Evolutionary conservation across 2,888 invertebrate species (phyloP), one percentile per base, ranked within the genome.

Genomic region (Neelides folsomi): DNA sequence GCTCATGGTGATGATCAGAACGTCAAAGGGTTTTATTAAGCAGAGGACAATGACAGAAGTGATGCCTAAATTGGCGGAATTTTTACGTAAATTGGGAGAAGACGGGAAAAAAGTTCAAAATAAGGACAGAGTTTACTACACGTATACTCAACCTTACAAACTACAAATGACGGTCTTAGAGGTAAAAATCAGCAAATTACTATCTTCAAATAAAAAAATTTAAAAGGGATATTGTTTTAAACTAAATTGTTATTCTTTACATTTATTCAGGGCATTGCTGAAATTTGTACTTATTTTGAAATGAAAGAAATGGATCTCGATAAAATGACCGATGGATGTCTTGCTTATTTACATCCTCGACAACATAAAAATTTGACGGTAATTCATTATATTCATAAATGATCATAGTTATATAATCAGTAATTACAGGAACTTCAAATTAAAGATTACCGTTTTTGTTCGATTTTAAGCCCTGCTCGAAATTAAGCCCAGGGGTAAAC

Each of bases 341-440:
- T 60, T 8, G 10, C 51, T 15, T 64, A 64, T 27, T 20, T 59
- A 4, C 54, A 56, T 12, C 57, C 58, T 1, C 39, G 55, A 12
- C 64, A 64, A 41, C 64, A 64, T 47, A 58, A 57, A 50, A 60
- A 62, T 40, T 54, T 64, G 7, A 46, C 35, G 47, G 64, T 62
- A 49, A n/a, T n/a, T n/a, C n/a, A n/a, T n/a, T n/a, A n/a, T n/a
- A n/a, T n/a, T n/a, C n/a, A n/a, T n/a, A 55, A 47, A 45, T 16
- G 5, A 10, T 27, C n/a, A 16, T 36, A 13, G 7, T 2, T 12
- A 8, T 13, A 27, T 27, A 15, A 34, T n/a, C 8, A 5, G 8
- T 20, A 47, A 13, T 37, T 38, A n/a, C n/a, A n/a, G n/a, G n/a
- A n/a, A n/a, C n/a, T n/a, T n/a, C n/a, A n/a, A n/a, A n/a, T n/a